Conservation (phyloP, 2,113 vertebrate species). For the Gymnogyps californianus region DNA sequence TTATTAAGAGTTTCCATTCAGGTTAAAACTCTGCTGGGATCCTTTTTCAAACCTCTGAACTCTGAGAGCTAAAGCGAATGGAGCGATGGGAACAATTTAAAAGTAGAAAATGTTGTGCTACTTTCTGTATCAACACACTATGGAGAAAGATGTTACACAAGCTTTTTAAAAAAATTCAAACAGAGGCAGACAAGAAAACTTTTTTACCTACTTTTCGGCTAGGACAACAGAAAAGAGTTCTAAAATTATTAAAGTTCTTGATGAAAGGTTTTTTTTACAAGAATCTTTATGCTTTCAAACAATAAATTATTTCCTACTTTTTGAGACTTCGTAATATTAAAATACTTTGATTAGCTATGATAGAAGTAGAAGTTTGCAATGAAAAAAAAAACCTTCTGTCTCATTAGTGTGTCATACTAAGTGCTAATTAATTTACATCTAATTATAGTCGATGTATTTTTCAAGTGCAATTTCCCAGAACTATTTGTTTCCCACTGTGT, state of each 20-base stretch:
- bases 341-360: slow-evolving; percentile 63
- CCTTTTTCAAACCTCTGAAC: slow-evolving; percentile 47
- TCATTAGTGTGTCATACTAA: slow-evolving; percentile 61
- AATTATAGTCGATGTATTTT: slow-evolving; percentile 58
- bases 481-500: slow-evolving; percentile 51
- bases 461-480: slow-evolving; percentile 29
- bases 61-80: not conserved
- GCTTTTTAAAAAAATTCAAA: slow-evolving; percentile 51
- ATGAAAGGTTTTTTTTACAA: slow-evolving; percentile 60
- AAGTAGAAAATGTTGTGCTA: slow-evolving; percentile 26
- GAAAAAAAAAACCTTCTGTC: slow-evolving; percentile 52
- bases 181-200: slow-evolving; percentile 38
- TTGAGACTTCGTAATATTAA: slow-evolving; percentile 68
- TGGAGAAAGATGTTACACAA: not conserved
- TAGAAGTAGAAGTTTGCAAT: slow-evolving; percentile 66
- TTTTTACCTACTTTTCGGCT: slow-evolving; percentile 65
- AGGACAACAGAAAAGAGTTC: slow-evolving; percentile 21
- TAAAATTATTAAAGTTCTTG: slow-evolving; percentile 51
- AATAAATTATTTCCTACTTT: slow-evolving; percentile 75
- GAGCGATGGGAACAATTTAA: not conserved
- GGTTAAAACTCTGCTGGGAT: slow-evolving; percentile 52
- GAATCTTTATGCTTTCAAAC: slow-evolving; percentile 75
- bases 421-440: slow-evolving; percentile 58
- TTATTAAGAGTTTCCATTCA: slow-evolving; percentile 45
- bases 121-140: slow-evolving; percentile 40